Conservation (phyloP, 1,140 invertebrate species). For the Drosophila jambulina region DNA sequence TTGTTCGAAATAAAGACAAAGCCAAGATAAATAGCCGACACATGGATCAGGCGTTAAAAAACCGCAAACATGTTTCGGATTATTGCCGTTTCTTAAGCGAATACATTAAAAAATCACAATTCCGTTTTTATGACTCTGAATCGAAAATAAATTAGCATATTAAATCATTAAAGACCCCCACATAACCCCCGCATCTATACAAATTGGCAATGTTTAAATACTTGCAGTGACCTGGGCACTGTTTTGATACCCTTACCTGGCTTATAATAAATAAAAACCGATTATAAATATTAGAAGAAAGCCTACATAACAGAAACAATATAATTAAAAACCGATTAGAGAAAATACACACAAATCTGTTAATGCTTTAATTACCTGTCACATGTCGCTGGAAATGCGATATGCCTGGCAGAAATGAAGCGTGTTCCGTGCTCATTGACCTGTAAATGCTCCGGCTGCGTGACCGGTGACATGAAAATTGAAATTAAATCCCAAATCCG, state of each 20-base stretch:
- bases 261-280: neutral
- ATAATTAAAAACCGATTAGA: conserved; percentile 6
- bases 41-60: conserved; percentile 48
- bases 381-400: conserved; percentile 5
- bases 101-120: conserved; percentile 32
- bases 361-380: conserved; percentile 13
- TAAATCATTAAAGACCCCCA: conserved; percentile 43
- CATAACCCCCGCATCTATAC: conserved; percentile 21
- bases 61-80: conserved; percentile 64
- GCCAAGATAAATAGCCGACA: conserved; percentile 28
- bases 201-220: conserved; percentile 25
- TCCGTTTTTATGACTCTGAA: conserved; percentile 26
- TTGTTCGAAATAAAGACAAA: conserved; percentile 27
- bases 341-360: too few relatives aligned
- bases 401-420: neutral
- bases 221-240: neutral
- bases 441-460: conserved; percentile 13
- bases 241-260: conserved; percentile 17
- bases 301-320: neutral
- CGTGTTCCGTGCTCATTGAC: conserved; percentile 17
- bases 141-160: conserved; percentile 38
- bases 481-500: conserved; percentile 44
- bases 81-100: conserved; percentile 53
- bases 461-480: conserved; percentile 49
- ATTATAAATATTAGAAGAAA: neutral